Conservation (phyloP, 1,140 invertebrate species). For the Pygmarrhopalites habei region DNA sequence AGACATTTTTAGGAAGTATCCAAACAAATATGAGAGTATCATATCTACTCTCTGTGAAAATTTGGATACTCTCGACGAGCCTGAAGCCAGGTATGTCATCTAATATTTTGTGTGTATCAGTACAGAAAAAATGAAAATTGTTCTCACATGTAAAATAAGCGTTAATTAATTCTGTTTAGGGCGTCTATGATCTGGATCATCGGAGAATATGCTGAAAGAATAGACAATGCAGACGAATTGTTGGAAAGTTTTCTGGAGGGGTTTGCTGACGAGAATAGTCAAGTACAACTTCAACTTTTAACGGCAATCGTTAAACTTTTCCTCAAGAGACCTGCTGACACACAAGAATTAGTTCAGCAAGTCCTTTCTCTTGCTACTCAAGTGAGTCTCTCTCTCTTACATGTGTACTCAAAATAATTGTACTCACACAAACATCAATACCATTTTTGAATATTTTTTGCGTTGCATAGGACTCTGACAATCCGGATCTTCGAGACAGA, state of each 20-base stretch:
- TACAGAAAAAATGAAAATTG: conserved; percentile 11
- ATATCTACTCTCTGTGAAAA: conserved; percentile 99
- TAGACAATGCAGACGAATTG: conserved; percentile 98
- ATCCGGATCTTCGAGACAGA: conserved; percentile 95
- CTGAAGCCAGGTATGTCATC: conserved; percentile 69
- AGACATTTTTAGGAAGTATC: conserved; percentile 99
- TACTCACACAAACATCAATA: too few relatives aligned
- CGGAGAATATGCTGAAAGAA: conserved; percentile 97
- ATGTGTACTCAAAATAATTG: neutral
- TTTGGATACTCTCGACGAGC: conserved; percentile 96
- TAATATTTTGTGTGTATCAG: neutral
- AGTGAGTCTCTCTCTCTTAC: too few relatives aligned
- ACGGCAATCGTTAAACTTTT: conserved; percentile 99
- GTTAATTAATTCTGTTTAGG: conserved; percentile 45
- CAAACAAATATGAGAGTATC: conserved; percentile 99
- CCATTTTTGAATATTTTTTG: too few relatives aligned
- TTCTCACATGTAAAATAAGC: neutral
- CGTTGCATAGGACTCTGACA: conserved; percentile 99
- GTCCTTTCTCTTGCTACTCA: conserved; percentile 46
- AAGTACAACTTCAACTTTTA: conserved; percentile 93
- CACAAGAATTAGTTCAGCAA: conserved; percentile 92
- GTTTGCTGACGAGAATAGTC: conserved; percentile 99
- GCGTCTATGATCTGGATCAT: conserved; percentile 99
- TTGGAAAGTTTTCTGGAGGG: conserved; percentile 97
- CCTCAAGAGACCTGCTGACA: conserved; percentile 94